Evolutionary conservation across 2,888 invertebrate genomes (phyloP).

Genomic region (Lepidonotus clava): DNA sequence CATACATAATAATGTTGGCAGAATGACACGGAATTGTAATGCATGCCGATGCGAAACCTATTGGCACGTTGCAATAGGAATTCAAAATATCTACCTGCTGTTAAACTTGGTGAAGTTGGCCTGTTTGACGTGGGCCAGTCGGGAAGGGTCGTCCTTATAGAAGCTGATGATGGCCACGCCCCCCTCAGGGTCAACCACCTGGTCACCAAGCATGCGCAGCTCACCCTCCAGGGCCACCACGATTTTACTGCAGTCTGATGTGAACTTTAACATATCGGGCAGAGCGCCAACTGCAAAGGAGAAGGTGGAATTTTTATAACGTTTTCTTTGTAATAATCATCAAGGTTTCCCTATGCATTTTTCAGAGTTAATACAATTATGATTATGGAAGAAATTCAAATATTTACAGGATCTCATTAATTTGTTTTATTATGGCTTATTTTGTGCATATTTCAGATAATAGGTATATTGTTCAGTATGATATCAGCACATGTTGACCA

Average conservation of each 20-base stretch:
- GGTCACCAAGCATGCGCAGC: constrained; percentile 60
- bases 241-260: constrained; percentile 66
- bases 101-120: constrained; percentile 65
- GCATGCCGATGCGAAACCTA: no score
- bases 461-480: no score
- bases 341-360: no score
- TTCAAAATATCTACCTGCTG: constrained; percentile 58
- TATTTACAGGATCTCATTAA: neutral
- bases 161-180: constrained; percentile 67
- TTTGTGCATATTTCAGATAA: no score
- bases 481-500: no score
- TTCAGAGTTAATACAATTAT: no score
- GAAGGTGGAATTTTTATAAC: neutral
- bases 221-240: constrained; percentile 70
- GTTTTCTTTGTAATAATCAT: neutral
- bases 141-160: neutral
- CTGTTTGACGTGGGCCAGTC: neutral
- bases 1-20: no score
- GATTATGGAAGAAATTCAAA: neutral
- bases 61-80: no score
- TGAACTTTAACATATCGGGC: constrained; percentile 69
- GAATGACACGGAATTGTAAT: no score
- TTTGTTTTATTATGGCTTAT: no score
- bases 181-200: constrained; percentile 68
- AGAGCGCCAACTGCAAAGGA: constrained; percentile 67